Percentiles rank a stretch among this genome's conserved stretches.
Evolutionary conservation across 2,797 vertebrate genomes (phyloP).

Genomic region (Anguilla marmorata): DNA sequence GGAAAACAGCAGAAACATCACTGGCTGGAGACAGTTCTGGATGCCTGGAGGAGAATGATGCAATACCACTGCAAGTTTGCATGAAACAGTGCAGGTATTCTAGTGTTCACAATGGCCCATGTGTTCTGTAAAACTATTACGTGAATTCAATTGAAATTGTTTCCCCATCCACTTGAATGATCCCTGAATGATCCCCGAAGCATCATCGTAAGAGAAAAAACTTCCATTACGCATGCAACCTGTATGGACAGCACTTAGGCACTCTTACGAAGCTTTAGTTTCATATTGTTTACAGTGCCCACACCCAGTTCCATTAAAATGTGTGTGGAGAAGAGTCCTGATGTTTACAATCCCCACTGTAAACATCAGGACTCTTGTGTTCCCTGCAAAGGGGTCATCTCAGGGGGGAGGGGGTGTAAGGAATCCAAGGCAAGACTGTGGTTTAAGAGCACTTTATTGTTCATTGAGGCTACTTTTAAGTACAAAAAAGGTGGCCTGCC

Average conservation of each 20-base stretch:
- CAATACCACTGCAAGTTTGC: slow-evolving; percentile 4
- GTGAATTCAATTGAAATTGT: neutral
- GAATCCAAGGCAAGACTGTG: slow-evolving; percentile 53
- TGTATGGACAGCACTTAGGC: neutral
- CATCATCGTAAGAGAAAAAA: neutral
- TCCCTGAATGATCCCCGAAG: neutral
- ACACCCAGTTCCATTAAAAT: neutral
- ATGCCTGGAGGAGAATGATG: neutral
- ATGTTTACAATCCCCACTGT: neutral
- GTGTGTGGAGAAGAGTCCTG: neutral
- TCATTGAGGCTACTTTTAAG: slow-evolving; percentile 99
- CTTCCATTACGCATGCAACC: neutral
- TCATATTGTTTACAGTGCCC: neutral
- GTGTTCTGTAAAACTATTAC: neutral
- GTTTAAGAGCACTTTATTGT: slow-evolving; percentile 99
- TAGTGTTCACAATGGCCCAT: neutral
- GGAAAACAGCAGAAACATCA: neutral
- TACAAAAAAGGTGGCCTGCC: slow-evolving; percentile 99
- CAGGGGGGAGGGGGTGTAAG: neutral
- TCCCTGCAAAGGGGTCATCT: neutral
- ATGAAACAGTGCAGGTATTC: neutral
- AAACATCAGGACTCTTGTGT: neutral
- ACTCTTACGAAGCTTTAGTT: neutral
- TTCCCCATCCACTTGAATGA: neutral
- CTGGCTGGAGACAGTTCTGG: neutral